These are phyloP conservation scores for Pelmatolapia mariae DNA, from an alignment of 2,113 vertebrate species.

Conservation along the genomic window DNA sequence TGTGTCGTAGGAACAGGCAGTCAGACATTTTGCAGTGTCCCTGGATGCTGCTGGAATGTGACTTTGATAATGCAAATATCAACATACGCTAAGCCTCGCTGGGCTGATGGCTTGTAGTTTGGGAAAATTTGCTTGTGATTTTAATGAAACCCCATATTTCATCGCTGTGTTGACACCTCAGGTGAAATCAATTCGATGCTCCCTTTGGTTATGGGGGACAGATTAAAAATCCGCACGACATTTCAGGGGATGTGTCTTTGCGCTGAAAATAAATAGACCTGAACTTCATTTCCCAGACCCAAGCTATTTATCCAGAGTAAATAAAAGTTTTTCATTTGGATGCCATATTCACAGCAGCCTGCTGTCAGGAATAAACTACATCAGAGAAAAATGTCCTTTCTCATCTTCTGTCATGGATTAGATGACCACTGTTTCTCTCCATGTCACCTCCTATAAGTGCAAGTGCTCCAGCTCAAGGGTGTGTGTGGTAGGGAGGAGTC, in stretches of 20 bases:
- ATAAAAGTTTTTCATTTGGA: background rate
- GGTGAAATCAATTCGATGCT: background rate
- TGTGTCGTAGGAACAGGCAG: slow-evolving; percentile 19
- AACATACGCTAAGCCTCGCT: slow-evolving; percentile 20
- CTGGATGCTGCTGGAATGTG: slow-evolving; percentile 25
- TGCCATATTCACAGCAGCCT: background rate
- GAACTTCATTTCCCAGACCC: background rate
- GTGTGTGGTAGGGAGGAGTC: background rate
- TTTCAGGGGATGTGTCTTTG: background rate
- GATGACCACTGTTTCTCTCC: background rate
- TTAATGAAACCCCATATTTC: slow-evolving; percentile 24
- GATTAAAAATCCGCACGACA: background rate
- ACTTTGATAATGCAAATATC: slow-evolving; percentile 45
- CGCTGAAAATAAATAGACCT: background rate
- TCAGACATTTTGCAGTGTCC: slow-evolving; percentile 26
- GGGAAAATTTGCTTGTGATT: background rate
- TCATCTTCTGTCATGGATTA: background rate
- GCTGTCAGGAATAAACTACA: background rate
- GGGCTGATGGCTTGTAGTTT: background rate
- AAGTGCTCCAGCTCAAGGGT: background rate
- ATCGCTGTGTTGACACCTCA: background rate
- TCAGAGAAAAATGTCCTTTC: background rate
- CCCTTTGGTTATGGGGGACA: background rate
- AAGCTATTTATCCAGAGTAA: background rate
- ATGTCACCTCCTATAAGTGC: background rate